These are phyloP conservation scores for Hoplias malabaricus DNA, from an alignment of 2,113 vertebrate species.

Conservation along the genomic window DNA sequence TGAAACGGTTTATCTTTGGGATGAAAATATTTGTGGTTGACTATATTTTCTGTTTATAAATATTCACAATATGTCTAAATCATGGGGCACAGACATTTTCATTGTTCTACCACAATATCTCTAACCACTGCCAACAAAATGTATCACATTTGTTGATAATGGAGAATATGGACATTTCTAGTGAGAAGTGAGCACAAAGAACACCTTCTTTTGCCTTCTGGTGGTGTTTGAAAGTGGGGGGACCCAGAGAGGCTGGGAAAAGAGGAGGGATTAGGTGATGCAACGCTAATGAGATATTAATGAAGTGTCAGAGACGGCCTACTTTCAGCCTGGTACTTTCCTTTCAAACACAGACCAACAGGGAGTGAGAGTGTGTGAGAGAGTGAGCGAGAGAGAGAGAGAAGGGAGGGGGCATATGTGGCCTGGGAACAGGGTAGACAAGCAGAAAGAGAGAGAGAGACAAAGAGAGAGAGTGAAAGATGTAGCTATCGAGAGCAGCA, in stretches of 20 bases:
- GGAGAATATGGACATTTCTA: neutral
- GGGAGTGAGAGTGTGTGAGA: neutral
- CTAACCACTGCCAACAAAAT: too few relatives aligned
- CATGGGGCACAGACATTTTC: too few relatives aligned
- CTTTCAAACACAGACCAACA: neutral
- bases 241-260: neutral
- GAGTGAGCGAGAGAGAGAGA: neutral
- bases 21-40: too few relatives aligned
- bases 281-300: conserved; percentile 49
- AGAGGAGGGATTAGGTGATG: conserved; percentile 21
- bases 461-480: neutral
- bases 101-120: too few relatives aligned
- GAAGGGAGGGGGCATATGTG: neutral
- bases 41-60: too few relatives aligned
- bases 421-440: conserved; percentile 17
- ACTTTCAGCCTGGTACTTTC: conserved; percentile 29
- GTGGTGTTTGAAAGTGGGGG: neutral
- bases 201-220: neutral
- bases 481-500: neutral
- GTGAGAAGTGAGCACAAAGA: neutral
- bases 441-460: neutral
- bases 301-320: conserved; percentile 18
- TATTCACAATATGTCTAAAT: too few relatives aligned
- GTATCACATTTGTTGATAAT: too few relatives aligned
- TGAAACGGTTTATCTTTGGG: too few relatives aligned